phyloP scores from a whole-genome alignment of 1,140 invertebrate species.

The Cyphomyrmex costatus region DNA sequence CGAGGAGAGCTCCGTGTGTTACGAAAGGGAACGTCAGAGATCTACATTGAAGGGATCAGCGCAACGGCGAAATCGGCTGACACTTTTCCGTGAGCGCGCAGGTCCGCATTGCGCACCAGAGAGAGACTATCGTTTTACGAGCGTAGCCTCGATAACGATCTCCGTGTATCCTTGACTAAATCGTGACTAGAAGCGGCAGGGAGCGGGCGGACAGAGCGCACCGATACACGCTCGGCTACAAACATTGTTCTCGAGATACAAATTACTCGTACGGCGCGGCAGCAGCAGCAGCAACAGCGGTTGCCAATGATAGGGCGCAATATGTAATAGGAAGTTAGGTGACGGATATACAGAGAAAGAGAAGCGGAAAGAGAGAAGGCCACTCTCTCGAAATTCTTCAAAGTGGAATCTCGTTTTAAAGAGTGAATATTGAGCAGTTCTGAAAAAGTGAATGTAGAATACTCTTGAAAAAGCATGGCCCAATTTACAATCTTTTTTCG shows the following conservation, averaged over 20 bases:
- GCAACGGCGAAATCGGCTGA: slow-evolving; percentile 36
- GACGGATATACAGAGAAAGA: background rate
- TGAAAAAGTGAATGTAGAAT: too few relatives aligned
- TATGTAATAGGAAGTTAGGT: slow-evolving; percentile 49
- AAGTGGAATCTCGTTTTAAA: too few relatives aligned
- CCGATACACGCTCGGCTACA: slow-evolving; percentile 80
- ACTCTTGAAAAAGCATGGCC: too few relatives aligned
- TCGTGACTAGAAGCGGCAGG: slow-evolving; percentile 85
- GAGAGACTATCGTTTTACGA: slow-evolving; percentile 84
- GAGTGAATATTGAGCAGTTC: too few relatives aligned
- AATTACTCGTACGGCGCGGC: slow-evolving; percentile 78
- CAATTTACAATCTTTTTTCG: too few relatives aligned
- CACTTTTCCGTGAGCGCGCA: slow-evolving; percentile 43
- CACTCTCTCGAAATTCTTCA: too few relatives aligned
- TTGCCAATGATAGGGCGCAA: slow-evolving; percentile 42
- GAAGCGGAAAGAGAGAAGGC: too few relatives aligned
- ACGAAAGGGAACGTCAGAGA: slow-evolving; percentile 4
- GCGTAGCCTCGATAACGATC: slow-evolving; percentile 84
- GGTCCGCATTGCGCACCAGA: slow-evolving; percentile 71
- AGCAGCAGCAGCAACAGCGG: slow-evolving; percentile 18
- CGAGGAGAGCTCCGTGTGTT: background rate
- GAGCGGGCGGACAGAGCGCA: slow-evolving; percentile 61
- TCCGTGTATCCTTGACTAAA: slow-evolving; percentile 85
- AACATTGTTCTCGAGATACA: slow-evolving; percentile 85
- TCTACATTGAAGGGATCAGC: slow-evolving; percentile 2